Base-by-base conservation (phyloP, 2,888 invertebrate species). In the Apamea epomidion region DNA sequence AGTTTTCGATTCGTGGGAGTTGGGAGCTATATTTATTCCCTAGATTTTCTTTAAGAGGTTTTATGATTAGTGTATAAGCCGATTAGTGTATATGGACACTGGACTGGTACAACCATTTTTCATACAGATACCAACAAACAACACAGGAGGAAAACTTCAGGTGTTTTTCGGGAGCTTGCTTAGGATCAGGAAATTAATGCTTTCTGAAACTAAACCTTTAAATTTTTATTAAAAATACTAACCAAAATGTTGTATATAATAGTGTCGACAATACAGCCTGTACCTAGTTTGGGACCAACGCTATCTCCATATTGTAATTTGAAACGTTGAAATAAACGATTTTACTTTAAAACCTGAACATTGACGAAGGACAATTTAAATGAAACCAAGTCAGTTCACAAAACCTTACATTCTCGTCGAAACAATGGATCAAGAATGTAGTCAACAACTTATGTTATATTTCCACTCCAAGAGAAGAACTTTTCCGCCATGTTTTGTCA, bases 401-500 rank as follows among this genome's bases (percentile, higher is more conserved):
- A 45, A 25, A 74, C 21, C 21, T 60, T 60, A 12, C 14, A 12
- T 37, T 32, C 6, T 62, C 37, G 37, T 21, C 21, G 4, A 21
- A 78, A 48, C 16, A 16, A 7, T 51, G 18, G 25, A 79, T 25
- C 37, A 62, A 42, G 18, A 42, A 48, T n/a, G 7, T 54, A 32
- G 51, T 32, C 32, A 45, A 54, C n/a, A 81, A 60, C 64, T 75
- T 76, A 45, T 25, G 25, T 45, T n/a, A n/a, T 45, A 6, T 75
- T 42, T 64, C 21, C 6, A 4, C 10, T 29, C 8, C 3, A 1
- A 7, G 25, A 60, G n/a, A 25, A 14, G 25, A 21, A 71, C 18
- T 16, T 60, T 37, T 25, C 29, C 60, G 70, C 70, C 64, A 78
- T 78, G 58, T 87, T 75, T 65, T 82, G 37, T 51, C 68, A 45